Evolutionary conservation across 2,797 vertebrate genomes (phyloP).

Genomic region (Peromyscus melanophrys): DNA sequence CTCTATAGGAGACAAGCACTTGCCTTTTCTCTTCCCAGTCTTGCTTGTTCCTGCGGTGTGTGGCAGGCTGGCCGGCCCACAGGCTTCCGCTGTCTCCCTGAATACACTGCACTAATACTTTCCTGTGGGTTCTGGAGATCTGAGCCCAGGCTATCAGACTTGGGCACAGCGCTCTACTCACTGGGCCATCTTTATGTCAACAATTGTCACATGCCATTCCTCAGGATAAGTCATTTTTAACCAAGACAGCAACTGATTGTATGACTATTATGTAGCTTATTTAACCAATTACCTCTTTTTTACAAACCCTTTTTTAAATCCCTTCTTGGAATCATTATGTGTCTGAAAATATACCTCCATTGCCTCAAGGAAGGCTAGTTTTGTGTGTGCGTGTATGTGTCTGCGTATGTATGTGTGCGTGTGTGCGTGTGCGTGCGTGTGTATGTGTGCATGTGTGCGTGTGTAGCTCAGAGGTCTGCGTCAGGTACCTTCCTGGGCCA

Average conservation of each 20-base stretch:
- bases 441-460: neutral
- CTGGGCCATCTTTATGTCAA: neutral
- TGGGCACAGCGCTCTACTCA: neutral
- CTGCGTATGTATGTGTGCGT: neutral
- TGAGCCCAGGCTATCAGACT: neutral
- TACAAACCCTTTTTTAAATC: too few species aligned
- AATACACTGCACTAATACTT: neutral
- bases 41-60: neutral
- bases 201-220: neutral
- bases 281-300: neutral
- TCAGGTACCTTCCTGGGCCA: neutral
- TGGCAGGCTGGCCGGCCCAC: neutral
- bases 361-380: neutral
- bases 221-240: neutral
- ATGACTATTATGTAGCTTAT: neutral
- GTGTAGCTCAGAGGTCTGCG: neutral
- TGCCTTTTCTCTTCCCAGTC: neutral
- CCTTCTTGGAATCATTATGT: neutral
- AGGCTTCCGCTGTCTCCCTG: neutral
- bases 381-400: neutral
- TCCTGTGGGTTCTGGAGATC: neutral
- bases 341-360: neutral
- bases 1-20: neutral
- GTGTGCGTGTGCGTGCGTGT: too few species aligned
- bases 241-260: neutral